Evolutionary conservation across 2,113 vertebrate species (phyloP), one percentile per base, ranked within the genome.

Genomic region (Hiodon tergisus): DNA sequence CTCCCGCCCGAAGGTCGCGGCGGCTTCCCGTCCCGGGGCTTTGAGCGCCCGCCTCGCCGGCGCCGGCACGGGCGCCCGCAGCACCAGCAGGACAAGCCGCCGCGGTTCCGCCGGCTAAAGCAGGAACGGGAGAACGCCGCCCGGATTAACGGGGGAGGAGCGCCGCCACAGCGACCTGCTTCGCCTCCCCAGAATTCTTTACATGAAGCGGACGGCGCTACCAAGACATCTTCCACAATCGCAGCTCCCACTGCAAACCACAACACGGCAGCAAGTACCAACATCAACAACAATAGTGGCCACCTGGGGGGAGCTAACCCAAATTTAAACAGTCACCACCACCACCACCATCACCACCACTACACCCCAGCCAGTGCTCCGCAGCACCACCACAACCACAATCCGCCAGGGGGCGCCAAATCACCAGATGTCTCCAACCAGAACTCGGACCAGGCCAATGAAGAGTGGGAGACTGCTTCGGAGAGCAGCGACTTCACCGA

Each of bases 401-500:
- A 72, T 0, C 53, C 80, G 67, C 72, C 86, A 77, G 92, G 90
- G 82, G 95, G 94, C 8, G 93, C 93, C 48, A 96, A 95, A 78
- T 97, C 95, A 74, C 95, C 95, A 0, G 95, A 97, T 69, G 89
- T 95, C 76, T 95, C 95, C 55, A 96, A 96, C 82, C 95, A 96
- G 87, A 97, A 96, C 89, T 97, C 95, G 0, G 95, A 97, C 83
- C 95, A 97, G 87, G 95, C 95, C 69, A 97, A 97, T 0, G 95
- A 97, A 85, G 95, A 96, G 75, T 96, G 95, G 95, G 95, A 97
- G 84, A 97, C 95, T 0, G 95, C 95, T 0, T 96, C 95, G 0
- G 95, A 97, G 86, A 97, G 95, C 87, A 97, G 95, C 3, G 95
- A 97, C 89, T 97, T 97, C 85, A 92, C 94, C 0, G 95, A 96